These are phyloP conservation scores for Protomyctophum bolini DNA, from an alignment of 2,113 vertebrate genomes.

Conservation along the genomic window DNA sequence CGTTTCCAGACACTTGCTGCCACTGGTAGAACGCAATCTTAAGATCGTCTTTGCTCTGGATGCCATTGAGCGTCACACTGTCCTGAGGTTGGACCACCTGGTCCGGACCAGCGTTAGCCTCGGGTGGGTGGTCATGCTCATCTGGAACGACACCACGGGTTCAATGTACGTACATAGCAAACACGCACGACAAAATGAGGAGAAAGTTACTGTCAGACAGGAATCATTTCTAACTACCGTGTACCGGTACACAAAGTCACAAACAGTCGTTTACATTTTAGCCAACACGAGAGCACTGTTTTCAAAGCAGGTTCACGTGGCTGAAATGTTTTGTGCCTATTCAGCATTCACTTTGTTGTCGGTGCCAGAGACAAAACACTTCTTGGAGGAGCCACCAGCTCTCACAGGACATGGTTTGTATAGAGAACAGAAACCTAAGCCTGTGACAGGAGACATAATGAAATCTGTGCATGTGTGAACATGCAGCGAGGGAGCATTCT, in stretches of 20 bases:
- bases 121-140: conserved; percentile 79
- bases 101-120: conserved; percentile 79
- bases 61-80: conserved; percentile 78
- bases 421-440: conserved; percentile 29
- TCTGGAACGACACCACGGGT: conserved; percentile 63
- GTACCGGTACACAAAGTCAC: too few species aligned
- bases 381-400: background rate
- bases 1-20: conserved; percentile 73
- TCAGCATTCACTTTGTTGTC: too few species aligned
- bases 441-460: conserved; percentile 7
- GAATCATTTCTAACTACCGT: background rate
- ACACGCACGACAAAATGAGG: background rate
- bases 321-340: background rate
- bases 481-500: conserved; percentile 23
- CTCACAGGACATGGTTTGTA: background rate
- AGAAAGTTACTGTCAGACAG: too few species aligned
- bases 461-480: conserved; percentile 50
- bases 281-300: background rate
- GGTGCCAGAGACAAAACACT: background rate
- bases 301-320: background rate
- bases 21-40: conserved; percentile 78
- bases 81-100: conserved; percentile 86
- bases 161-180: background rate
- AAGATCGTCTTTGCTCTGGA: conserved; percentile 81
- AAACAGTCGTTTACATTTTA: background rate